phyloP scores from a whole-genome alignment of 2,113 vertebrate species.

The Speoplatyrhinus poulsoni region DNA sequence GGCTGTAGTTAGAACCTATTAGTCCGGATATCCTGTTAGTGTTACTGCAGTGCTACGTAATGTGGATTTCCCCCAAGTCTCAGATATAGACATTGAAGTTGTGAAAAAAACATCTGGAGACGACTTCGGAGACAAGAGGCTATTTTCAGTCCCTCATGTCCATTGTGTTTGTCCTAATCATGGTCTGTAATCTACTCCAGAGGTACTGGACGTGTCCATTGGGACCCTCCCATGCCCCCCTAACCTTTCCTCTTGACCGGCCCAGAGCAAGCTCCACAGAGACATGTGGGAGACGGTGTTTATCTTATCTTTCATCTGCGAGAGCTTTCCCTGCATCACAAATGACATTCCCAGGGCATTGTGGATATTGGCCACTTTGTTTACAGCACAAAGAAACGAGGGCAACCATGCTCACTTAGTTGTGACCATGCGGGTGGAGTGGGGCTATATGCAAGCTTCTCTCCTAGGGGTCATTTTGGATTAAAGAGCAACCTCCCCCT shows the following conservation, averaged over 20 bases:
- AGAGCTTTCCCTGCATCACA: conserved; percentile 39
- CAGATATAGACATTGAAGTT: not conserved
- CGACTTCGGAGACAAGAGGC: conserved; percentile 3
- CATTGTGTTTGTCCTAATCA: conserved; percentile 43
- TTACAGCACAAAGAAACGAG: conserved; percentile 48
- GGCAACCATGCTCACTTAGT: conserved; percentile 24
- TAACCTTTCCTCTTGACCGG: conserved; percentile 35
- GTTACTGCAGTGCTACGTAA: conserved; percentile 9
- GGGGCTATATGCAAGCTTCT: conserved; percentile 15
- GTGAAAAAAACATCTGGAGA: conserved; percentile 44
- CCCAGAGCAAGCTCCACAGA: conserved; percentile 22
- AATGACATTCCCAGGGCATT: conserved; percentile 30
- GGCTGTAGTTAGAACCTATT: conserved; percentile 39
- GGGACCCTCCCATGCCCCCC: conserved; percentile 40
- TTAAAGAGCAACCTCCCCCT: not conserved
- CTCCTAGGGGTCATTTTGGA: conserved; percentile 47
- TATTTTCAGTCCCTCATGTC: conserved; percentile 50
- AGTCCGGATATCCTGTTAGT: conserved; percentile 66
- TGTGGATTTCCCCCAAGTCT: conserved; percentile 46
- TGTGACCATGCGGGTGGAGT: not conserved
- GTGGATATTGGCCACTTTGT: conserved; percentile 40
- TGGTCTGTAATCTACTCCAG: conserved; percentile 35
- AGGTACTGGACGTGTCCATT: conserved; percentile 25
- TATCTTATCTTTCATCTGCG: conserved; percentile 35
- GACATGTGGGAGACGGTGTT: conserved; percentile 45